Base-by-base conservation (phyloP, 1,140 invertebrate genomes). In the Rhyacophila brunnea region DNA sequence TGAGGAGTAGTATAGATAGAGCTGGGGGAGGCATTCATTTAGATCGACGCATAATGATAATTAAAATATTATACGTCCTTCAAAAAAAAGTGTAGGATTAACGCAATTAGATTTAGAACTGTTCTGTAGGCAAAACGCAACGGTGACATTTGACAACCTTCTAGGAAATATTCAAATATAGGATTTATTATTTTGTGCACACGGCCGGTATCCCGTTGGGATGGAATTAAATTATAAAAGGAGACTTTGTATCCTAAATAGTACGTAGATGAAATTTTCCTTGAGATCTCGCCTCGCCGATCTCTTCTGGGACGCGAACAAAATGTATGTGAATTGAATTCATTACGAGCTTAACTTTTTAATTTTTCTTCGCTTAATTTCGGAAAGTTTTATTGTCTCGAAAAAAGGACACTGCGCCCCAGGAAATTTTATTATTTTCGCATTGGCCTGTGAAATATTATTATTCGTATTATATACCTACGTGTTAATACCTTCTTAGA, bases 241-340 rank as follows among this genome's bases (percentile, higher is more conserved):
- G 38, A 40, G 15, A 40, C 38, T 40, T 40, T 15, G 38, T n/a
- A 40, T 40, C 3, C 38, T 13, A 40, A 40, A n/a, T 13, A n/a
- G 38, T n/a, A 40, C 38, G 23, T 5, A 9, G 23, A 28, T 3
- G 9, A 28, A 28, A 28, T 28, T 28, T 28, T 9, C 23, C 23
- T 28, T 40, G 34, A 6, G 6, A 35, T n/a, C 5, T 15, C n/a
- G 38, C 11, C 5, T 5, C 38, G 11, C 11, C 2, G 15, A 40
- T n/a, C 38, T 4, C 38, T 40, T 40, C 15, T 40, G 38, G 38
- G 38, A 40, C 38, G 11, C 15, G 38, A 40, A 40, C 38, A 40
- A 40, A 40, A 40, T 40, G 38, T 40, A 40, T 40, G 38, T 40
- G 38, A 40, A 40, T 3, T 15, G 38, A 40, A 40, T 40, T 40